Evolutionary conservation across 2,113 vertebrate species (phyloP).

Genomic region (Actenoides hombroni): DNA sequence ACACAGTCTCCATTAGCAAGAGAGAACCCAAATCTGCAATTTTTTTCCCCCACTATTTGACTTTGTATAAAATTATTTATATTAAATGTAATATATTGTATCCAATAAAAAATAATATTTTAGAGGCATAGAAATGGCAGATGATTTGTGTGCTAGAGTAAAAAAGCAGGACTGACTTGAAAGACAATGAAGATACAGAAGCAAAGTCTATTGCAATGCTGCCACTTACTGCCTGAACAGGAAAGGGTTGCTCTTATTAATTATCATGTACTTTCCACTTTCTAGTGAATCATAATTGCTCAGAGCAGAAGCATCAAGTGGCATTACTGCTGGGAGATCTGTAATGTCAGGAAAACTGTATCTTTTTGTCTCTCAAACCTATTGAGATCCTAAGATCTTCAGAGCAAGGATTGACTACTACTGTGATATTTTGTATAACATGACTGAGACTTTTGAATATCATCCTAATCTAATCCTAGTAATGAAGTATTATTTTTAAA

Average conservation of each 20-base stretch:
- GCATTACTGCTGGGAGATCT: neutral
- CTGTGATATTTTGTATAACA: neutral
- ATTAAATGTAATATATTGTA: neutral
- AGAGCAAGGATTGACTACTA: neutral
- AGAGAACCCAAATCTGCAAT: neutral
- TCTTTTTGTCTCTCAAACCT: neutral
- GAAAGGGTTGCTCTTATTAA: neutral
- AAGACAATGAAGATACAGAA: neutral
- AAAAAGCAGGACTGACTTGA: neutral
- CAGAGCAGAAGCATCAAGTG: neutral
- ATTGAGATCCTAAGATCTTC: neutral
- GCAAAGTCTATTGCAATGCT: slow-evolving; percentile 32
- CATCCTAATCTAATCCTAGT: neutral
- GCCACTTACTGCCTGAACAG: slow-evolving; percentile 42
- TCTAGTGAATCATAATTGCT: neutral
- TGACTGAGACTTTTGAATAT: neutral
- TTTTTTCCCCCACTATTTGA: neutral
- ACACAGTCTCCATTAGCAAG: neutral
- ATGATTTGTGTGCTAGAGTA: neutral
- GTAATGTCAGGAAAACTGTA: neutral
- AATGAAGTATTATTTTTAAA: neutral
- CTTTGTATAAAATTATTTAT: neutral
- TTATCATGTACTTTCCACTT: neutral
- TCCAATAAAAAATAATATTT: neutral
- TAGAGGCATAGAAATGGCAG: neutral